A percentile compares a stretch with the other conserved stretches of the same genome.
phyloP scores from a whole-genome alignment of 2,113 vertebrate genomes.

The rat (Rattus norvegicus) region GRCr8 NC_086025.1:31829501-31830000 shows the following conservation, averaged over 20 bases:
- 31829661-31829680: constrained; percentile 60
- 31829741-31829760: constrained; percentile 40
- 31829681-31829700: constrained; percentile 69
- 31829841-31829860: constrained; percentile 59
- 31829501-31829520: constrained; percentile 67
- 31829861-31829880: constrained; percentile 46
- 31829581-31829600: constrained; percentile 68
- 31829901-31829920: background rate
- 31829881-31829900: constrained; percentile 55
- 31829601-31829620: constrained; percentile 64
- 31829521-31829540: constrained; percentile 60
- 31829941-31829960: constrained; percentile 52
- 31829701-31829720: constrained; percentile 49
- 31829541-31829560: constrained; percentile 74
- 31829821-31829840: constrained; percentile 71
- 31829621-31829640: constrained; percentile 64
- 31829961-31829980: background rate
- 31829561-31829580: constrained; percentile 80
- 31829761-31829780: constrained; percentile 54
- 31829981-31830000: constrained; percentile 56
- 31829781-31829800: constrained; percentile 71
- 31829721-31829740: background rate
- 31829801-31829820: constrained; percentile 78
- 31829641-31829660: constrained; percentile 42
- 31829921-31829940: background rate